A percentile compares a stretch with the other conserved stretches of the same genome.
Evolutionary conservation across 1,140 invertebrate species (phyloP).

Genomic region (Drosophila repleta): DNA sequence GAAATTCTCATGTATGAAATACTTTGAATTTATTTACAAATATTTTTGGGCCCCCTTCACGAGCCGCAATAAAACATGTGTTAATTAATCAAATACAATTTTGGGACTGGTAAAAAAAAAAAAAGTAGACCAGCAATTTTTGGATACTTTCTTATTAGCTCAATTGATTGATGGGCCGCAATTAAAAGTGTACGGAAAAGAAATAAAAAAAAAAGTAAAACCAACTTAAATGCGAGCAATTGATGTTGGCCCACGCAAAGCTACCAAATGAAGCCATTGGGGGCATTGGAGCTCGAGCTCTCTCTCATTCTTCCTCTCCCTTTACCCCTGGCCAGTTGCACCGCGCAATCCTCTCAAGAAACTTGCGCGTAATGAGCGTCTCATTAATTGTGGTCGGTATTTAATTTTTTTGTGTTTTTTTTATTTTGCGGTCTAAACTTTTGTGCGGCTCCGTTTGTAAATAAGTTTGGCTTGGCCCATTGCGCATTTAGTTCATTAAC

Average conservation of each 20-base stretch:
- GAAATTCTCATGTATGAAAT: conserved; percentile 56
- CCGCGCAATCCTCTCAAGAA: conserved; percentile 49
- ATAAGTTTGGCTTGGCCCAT: conserved; percentile 77
- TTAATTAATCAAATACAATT: conserved; percentile 64
- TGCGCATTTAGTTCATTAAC: conserved; percentile 79
- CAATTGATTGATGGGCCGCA: conserved; percentile 37
- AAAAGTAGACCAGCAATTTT: conserved; percentile 18
- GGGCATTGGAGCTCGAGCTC: not conserved
- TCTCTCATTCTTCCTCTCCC: not conserved
- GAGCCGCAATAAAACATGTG: conserved; percentile 24
- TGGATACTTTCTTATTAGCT: conserved; percentile 15
- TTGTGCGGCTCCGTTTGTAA: conserved; percentile 52
- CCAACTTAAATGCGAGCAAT: conserved; percentile 37
- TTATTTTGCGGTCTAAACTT: conserved; percentile 27
- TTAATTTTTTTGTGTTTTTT: conserved; percentile 13
- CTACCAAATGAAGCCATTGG: conserved; percentile 60
- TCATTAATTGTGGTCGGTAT: conserved; percentile 58
- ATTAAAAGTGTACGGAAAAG: conserved; percentile 25
- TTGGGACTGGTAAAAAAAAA: conserved; percentile 15
- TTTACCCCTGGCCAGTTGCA: conserved; percentile 1
- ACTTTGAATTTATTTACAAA: conserved; percentile 51
- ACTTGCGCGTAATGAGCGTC: conserved; percentile 63
- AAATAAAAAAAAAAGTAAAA: conserved; percentile 10
- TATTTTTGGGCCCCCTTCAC: conserved; percentile 12
- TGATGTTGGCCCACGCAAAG: conserved; percentile 35